Conservation (phyloP, 2,888 invertebrate species). For the Carterocephalus palaemon region DNA sequence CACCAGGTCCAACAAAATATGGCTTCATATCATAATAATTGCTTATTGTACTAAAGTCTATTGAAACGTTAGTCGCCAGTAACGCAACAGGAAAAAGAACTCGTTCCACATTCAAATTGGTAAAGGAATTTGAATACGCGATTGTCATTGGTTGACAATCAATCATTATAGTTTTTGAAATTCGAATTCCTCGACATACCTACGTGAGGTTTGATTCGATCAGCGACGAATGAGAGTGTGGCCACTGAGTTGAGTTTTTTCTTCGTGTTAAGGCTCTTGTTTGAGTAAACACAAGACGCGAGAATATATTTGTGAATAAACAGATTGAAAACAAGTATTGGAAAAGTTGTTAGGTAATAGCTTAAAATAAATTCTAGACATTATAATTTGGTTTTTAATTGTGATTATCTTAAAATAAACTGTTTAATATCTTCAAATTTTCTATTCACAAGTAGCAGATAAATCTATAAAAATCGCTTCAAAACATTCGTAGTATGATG, state of each 20-base stretch:
- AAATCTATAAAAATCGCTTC: conserved; percentile 1
- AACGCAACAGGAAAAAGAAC: conserved; percentile 64
- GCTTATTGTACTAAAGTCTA: conserved; percentile 58
- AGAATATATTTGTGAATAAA: no score
- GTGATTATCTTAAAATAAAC: no score
- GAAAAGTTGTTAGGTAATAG: no score
- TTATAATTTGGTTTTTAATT: no score
- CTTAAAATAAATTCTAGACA: no score
- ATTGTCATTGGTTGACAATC: conserved; percentile 77
- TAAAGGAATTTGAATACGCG: conserved; percentile 71
- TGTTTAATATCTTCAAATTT: no score
- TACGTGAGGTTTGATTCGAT: conserved; percentile 62
- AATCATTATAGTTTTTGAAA: conserved; percentile 75
- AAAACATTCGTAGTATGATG: no score
- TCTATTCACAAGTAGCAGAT: no score
- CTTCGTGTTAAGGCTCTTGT: conserved; percentile 25
- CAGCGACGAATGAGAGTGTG: conserved; percentile 47
- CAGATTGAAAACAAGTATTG: no score
- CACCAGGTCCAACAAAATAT: conserved; percentile 41
- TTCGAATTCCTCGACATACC: conserved; percentile 66
- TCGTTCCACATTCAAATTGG: conserved; percentile 71
- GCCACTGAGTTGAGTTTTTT: conserved; percentile 41
- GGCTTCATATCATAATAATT: conserved; percentile 49
- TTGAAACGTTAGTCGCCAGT: conserved; percentile 56
- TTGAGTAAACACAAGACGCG: conserved; percentile 24